Percentiles rank a stretch among this genome's conserved stretches.
Evolutionary conservation across 2,888 invertebrate genomes (phyloP).

Genomic region (Chrysolina americana): DNA sequence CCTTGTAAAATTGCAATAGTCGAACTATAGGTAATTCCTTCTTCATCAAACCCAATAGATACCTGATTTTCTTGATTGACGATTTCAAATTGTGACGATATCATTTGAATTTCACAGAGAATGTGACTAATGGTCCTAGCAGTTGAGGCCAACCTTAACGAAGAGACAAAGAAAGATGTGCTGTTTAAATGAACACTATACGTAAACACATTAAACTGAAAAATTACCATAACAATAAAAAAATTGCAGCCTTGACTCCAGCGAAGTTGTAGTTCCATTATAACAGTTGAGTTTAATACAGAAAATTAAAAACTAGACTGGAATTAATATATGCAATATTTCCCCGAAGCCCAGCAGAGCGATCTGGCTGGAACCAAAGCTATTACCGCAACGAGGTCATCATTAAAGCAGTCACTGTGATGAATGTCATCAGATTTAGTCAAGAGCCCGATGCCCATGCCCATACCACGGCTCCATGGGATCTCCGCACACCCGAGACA

Average conservation of each 20-base stretch:
- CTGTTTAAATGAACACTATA: not conserved
- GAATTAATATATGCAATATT: conserved; percentile 3
- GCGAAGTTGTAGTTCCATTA: not conserved
- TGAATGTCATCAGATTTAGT: conserved; percentile 47
- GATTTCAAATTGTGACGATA: too few relatives aligned
- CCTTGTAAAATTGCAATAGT: too few relatives aligned
- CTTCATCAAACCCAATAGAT: too few relatives aligned
- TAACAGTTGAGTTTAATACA: not conserved
- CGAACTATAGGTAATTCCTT: too few relatives aligned
- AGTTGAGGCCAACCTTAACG: not conserved
- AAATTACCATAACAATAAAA: not conserved
- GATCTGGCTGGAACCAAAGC: conserved; percentile 39
- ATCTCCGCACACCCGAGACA: conserved; percentile 51
- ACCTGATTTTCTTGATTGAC: too few relatives aligned
- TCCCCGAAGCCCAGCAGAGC: conserved; percentile 1
- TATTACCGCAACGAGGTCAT: conserved; percentile 47
- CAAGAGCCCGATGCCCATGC: conserved; percentile 44
- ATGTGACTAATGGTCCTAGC: too few relatives aligned
- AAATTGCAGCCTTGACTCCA: not conserved
- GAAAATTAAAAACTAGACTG: conserved; percentile 21
- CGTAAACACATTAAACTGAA: not conserved
- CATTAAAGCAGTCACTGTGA: conserved; percentile 49
- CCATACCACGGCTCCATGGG: conserved; percentile 44
- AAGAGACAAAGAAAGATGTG: not conserved
- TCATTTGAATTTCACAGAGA: too few relatives aligned